Percentiles rank a stretch among this genome's conserved stretches.
These are phyloP conservation scores for Trididemnum clinides DNA, from an alignment of 23 tunicate genomes.

Conservation along the genomic window DNA sequence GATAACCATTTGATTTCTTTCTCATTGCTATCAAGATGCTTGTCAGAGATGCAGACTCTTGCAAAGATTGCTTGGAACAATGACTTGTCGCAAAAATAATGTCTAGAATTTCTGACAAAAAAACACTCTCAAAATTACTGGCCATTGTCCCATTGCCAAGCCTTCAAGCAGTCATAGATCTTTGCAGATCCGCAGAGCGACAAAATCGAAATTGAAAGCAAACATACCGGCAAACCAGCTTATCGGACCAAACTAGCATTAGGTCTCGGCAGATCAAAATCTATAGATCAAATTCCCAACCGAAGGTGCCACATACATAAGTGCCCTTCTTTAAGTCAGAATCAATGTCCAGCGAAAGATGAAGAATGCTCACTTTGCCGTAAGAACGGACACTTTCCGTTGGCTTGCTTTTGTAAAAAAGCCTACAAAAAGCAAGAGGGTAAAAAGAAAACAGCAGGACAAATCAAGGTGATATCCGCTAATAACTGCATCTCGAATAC, in stretches of 20 bases:
- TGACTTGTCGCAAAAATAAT: not conserved
- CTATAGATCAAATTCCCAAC: not conserved
- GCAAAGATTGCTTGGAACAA: not conserved
- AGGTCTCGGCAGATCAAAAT: not conserved
- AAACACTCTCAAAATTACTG: not conserved
- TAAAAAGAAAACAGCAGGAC: too few relatives aligned
- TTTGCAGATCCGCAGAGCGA: slow-evolving; percentile 6
- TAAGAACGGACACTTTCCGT: not conserved
- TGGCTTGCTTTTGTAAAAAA: not conserved
- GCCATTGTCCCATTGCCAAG: not conserved
- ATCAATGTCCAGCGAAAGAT: not conserved
- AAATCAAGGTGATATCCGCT: too few relatives aligned
- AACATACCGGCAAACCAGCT: not conserved
- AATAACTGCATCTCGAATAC: too few relatives aligned
- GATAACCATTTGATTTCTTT: not conserved
- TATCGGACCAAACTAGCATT: not conserved
- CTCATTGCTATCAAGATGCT: not conserved
- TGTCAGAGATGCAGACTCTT: not conserved
- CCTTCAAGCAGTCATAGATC: not conserved
- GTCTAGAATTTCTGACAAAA: not conserved
- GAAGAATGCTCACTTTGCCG: not conserved
- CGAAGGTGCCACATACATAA: not conserved
- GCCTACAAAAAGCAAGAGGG: too few relatives aligned
- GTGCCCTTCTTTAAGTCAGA: not conserved
- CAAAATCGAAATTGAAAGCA: not conserved